Base-by-base conservation (phyloP, 1,140 invertebrate genomes). In the Aphelenchoides avenae region DNA sequence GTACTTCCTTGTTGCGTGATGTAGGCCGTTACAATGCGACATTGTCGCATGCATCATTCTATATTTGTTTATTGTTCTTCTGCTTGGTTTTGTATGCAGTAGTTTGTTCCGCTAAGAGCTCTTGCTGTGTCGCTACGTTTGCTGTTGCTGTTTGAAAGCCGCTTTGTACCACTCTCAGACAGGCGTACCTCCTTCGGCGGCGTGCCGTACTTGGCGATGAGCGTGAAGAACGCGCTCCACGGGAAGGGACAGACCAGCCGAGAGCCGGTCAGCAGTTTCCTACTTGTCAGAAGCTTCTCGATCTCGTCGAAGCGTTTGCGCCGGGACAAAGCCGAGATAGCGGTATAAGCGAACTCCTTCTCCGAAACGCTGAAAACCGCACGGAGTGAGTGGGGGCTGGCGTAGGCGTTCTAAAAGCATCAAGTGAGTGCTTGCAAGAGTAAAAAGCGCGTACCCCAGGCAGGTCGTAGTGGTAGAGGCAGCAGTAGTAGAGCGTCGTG, bases 401-500 rank as follows among this genome's bases (percentile, higher is more conserved):
- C 70, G 7, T 73, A 61, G 6, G 41, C 57, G 52, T 75, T 77
- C 60, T 61, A 50, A 50, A 50, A 1, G 15, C 15, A 33, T 44
- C 20, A 50, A 1, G 5, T 50, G 1, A 18, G 22, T 22, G 37
- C 1, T 18, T 20, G 37, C 1, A 18, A 1, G 3, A 20, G 43
- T 15, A 15, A 46, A 39, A 22, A 46, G n/a, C n/a, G n/a, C 55
- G 46, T 52, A 57, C 55, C 7, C 13, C 70, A 24, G 61, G 37
- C 9, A 71, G 48, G 18, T 72, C 60, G 61, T 71, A 78, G 53
- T 78, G 77, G 48, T 78, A 78, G 7, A 78, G 55, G 57, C 71
- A 73, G 41, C 73, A 77, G 52, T 78, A 78, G 52, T 73, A 78
- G 9, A 78, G 54, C 1, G 77, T 78, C 1, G 71, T 76, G 7